Evolutionary conservation across 1,140 invertebrate genomes (phyloP), one percentile per base, ranked within the genome.

Genomic region (Bombus picipes): DNA sequence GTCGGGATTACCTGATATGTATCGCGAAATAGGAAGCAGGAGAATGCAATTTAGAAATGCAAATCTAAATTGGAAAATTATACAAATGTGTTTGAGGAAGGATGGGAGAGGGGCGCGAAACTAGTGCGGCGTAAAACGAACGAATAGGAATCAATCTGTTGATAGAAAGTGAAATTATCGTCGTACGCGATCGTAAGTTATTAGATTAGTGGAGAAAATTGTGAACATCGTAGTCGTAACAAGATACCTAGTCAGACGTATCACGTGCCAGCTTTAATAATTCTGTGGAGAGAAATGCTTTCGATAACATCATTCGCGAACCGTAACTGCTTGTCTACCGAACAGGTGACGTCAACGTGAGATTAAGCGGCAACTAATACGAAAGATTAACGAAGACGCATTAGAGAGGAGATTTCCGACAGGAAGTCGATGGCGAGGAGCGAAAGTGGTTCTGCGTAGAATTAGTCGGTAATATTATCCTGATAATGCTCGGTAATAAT

Each of bases 401-500:
- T 34, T 10, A 15, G 13, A 18, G 22, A 37, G 37, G 73, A 53
- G 18, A 22, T n/a, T 12, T 1, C 47, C 22, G 25, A 12, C 47
- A 34, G 37, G 37, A 37, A 57, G 12, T 28, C 8, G 25, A 28
- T 32, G 25, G 6, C 32, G 32, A 28, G 13, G 28, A 85, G 57
- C 18, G 37, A 78, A 77, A 34, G 47, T 79, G 77, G 41, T 76
- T 83, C 71, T n/a, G n/a, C n/a, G 37, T 34, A 78, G 34, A 72
- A 72, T 81, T 86, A 71, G 70, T n/a, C 5, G 25, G 39, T 72
- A 41, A 72, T 72, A 41, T 72, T 41, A 15, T 41, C 28, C 12
- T 13, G 39, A 72, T 72, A 37, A 72, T n/a, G 70, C 2, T 9
- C 82, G 72, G 83, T 87, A 88, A 86, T 93, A 93, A 93, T 94